These are phyloP conservation scores for Phengaris arion DNA, from an alignment of 2,888 invertebrate genomes.

Conservation along the genomic window DNA sequence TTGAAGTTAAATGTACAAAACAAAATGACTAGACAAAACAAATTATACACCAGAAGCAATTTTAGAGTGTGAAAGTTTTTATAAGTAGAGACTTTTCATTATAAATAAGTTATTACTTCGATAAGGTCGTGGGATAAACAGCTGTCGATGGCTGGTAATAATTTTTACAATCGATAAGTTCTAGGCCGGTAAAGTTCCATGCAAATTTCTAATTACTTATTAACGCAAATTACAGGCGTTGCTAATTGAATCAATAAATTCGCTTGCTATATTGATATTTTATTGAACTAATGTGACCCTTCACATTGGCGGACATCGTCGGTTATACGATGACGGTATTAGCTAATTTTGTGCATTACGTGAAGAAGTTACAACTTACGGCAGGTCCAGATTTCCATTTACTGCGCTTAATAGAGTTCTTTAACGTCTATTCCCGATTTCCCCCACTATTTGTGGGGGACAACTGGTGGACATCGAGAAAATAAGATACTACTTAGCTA, in stretches of 20 bases:
- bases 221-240: background rate
- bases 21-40: background rate
- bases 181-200: slow-evolving; percentile 1
- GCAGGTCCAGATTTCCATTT: too few relatives aligned
- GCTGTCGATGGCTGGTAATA: slow-evolving; percentile 4
- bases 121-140: slow-evolving; percentile 10
- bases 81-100: background rate
- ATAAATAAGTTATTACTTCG: background rate
- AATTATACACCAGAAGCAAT: background rate
- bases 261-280: background rate
- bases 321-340: background rate
- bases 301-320: background rate
- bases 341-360: too few relatives aligned
- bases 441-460: too few relatives aligned
- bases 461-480: too few relatives aligned
- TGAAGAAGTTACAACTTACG: too few relatives aligned
- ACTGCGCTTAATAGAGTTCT: too few relatives aligned
- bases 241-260: background rate
- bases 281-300: background rate
- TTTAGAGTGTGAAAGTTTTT: background rate
- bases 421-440: too few relatives aligned
- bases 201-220: background rate
- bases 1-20: background rate
- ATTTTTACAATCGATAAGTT: slow-evolving; percentile 15
- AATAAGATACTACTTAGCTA: too few relatives aligned